Conservation (phyloP, 2,888 invertebrate genomes). For the Drosophila peninsularis region DNA sequence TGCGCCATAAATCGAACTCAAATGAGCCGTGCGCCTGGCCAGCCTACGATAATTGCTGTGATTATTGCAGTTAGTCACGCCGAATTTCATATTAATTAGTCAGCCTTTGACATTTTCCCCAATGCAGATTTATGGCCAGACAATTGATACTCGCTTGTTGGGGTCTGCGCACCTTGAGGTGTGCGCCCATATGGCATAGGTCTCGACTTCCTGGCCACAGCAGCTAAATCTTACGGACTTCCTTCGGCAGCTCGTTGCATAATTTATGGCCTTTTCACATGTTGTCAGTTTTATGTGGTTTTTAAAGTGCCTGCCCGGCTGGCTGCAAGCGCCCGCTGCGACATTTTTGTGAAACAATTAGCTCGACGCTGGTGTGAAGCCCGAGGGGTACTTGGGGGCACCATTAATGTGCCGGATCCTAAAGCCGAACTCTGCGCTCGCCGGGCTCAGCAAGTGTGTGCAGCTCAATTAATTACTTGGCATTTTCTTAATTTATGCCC, state of each 20-base stretch:
- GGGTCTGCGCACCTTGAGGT: constrained; percentile 51
- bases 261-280: constrained; percentile 82
- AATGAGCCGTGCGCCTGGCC: constrained; percentile 48
- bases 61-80: constrained; percentile 68
- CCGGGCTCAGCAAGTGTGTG: constrained; percentile 24
- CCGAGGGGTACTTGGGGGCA: constrained; percentile 33
- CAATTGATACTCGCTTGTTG: constrained; percentile 61
- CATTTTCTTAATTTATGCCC: constrained; percentile 66
- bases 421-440: constrained; percentile 19
- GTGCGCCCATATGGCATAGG: constrained; percentile 69
- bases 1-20: constrained; percentile 50
- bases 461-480: constrained; percentile 55
- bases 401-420: constrained; percentile 67
- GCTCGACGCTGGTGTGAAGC: constrained; percentile 44
- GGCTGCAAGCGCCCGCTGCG: constrained; percentile 65
- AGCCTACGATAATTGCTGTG: constrained; percentile 46
- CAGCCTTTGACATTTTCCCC: constrained; percentile 48
- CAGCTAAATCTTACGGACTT: constrained; percentile 65
- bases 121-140: constrained; percentile 65
- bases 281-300: constrained; percentile 82
- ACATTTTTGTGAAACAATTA: constrained; percentile 74
- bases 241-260: constrained; percentile 38
- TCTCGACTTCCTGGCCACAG: constrained; percentile 63
- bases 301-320: constrained; percentile 58
- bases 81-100: constrained; percentile 71